Base-by-base conservation (phyloP, 2,113 vertebrate species). In the Rhadina sibilatrix region DNA sequence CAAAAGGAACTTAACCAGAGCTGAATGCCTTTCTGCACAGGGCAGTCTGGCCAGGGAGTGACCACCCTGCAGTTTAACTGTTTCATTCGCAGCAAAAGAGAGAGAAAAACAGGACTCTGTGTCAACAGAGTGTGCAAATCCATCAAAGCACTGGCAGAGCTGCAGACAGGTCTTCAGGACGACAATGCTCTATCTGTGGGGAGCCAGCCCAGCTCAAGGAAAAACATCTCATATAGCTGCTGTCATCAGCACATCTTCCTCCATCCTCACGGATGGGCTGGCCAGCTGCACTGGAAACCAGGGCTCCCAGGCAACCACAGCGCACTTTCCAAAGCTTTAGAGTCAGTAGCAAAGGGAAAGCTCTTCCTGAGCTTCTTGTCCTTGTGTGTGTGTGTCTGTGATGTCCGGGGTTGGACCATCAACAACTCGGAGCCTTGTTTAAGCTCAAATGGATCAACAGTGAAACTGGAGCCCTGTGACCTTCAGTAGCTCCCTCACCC, bases 401-500 rank as follows among this genome's bases (percentile, higher is more conserved):
- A 25, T 17, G 35, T 5, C 78, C 71, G 37, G 44, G 75, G 11
- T 2, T 46, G 92, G 82, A 37, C 57, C 56, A 9, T 22, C 71
- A 30, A 4, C 70, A 78, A 61, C 84, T 63, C 1, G 0, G 71
- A 92, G 88, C 66, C 79, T 84, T 15, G 63, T 30, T 74, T 77
- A 23, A 80, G 64, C 52, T 88, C 50, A 27, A 22, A 35, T 19
- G 71, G 71, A 74, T 85, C 68, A 76, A 49, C 31, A 37, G 74
- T 42, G 96, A 90, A 96, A 96, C 63, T 5, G 1, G 88, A 97
- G 83, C 80, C 79, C 23, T 9, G 8, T 49, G 92, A 93, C 90
- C 88, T 94, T 92, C 90, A 61, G 85, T 1, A 74, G 64, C 71
- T 88, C 76, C 63, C 21, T 76, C 84, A 40, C 17, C 6, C 75